These are phyloP conservation scores for Panagrolaimus sp. DNA, from an alignment of 1,140 invertebrate species.

Conservation along the genomic window DNA sequence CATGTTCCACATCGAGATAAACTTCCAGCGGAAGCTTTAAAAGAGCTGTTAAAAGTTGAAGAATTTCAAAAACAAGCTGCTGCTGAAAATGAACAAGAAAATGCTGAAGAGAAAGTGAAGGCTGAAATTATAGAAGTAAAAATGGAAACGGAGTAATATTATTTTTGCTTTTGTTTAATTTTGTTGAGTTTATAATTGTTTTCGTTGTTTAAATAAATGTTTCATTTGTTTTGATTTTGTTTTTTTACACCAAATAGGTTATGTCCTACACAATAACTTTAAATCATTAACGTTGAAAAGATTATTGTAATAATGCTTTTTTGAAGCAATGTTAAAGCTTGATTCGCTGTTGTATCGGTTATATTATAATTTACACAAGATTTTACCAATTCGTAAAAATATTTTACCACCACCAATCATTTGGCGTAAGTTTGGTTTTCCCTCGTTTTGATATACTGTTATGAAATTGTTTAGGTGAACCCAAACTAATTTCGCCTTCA, in stretches of 20 bases:
- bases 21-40: conserved; percentile 15
- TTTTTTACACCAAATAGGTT: background rate
- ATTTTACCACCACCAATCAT: background rate
- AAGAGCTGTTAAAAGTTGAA: conserved; percentile 34
- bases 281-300: too few relatives aligned
- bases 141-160: conserved; percentile 14
- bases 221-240: background rate
- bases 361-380: background rate
- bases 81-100: conserved; percentile 11
- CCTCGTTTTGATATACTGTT: too few relatives aligned
- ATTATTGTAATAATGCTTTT: background rate
- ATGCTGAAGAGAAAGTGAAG: too few relatives aligned
- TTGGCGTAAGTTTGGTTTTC: background rate
- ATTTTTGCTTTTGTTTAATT: conserved; percentile 23
- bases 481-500: background rate
- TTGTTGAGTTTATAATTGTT: conserved; percentile 9
- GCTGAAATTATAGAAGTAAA: conserved; percentile 22
- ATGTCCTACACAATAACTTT: background rate
- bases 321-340: background rate
- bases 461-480: too few relatives aligned
- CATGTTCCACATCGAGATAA: conserved; percentile 23
- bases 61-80: conserved; percentile 42
- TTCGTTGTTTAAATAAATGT: background rate
- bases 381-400: background rate
- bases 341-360: background rate